Base-by-base conservation (phyloP, 1,140 invertebrate species). In the Hyposmocoma kahamanoa region DNA sequence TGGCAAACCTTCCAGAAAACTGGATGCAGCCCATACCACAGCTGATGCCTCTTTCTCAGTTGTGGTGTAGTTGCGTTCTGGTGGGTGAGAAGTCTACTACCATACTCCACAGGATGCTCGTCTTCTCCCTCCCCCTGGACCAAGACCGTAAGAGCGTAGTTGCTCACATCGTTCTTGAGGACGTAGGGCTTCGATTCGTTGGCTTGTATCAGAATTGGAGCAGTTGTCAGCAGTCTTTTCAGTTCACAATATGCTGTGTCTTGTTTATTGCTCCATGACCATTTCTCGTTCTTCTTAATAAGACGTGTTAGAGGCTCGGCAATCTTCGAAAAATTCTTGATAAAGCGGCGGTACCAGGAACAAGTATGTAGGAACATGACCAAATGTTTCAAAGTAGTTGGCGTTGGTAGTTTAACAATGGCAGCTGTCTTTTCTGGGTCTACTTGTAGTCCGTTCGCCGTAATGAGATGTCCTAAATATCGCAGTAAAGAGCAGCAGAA, bases 1-100 rank as follows among this genome's bases (percentile, higher is more conserved):
- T 56, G 57, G n/a, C 88, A 51, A 0, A 76, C 71, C 75, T 28
- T 76, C 65, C 18, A 70, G 46, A 38, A 73, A 77, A 6, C 53
- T 1, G 2, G 38, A 2, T 21, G 22, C n/a, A 2, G 38, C 38
- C 38, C 38, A 41, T 4, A 41, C 38, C 10, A 41, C 22, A 21
- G 38, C 38, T 21, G 22, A 21, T 11, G 38, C 38, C 3, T 41
- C 38, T 21, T 41, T 41, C 20, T 41, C 38, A 19, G 38, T 41
- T 21, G n/a, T n/a, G n/a, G n/a, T n/a, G n/a, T n/a, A n/a, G n/a
- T n/a, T n/a, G n/a, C n/a, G n/a, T n/a, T 21, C 38, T 21, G 38
- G 20, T 11, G 18, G 10, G 38, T 21, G 5, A 41, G 19, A 59
- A 43, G 42, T 1, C 42, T 1, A 26, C 22, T 43, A 1, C 22